Evolutionary conservation across 1,140 invertebrate genomes (phyloP), one percentile per base, ranked within the genome.

Genomic region (Drosophila arawakana): DNA sequence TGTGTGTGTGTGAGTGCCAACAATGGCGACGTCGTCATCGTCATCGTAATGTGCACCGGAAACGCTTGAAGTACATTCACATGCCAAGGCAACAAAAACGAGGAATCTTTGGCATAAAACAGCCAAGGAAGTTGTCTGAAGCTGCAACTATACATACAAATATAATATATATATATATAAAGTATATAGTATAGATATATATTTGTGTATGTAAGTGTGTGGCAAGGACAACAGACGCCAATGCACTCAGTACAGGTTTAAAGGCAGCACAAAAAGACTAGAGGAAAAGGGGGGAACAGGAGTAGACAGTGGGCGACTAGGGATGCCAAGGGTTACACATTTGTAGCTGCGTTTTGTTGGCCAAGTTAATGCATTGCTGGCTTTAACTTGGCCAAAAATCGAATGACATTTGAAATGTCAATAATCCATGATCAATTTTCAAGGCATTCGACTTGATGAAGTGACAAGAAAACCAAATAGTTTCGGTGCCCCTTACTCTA

Each of bases 21-120:
- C 84, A 88, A 88, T 89, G 77, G 68, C 74, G 62, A 81, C 79
- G 81, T 80, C 77, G 75, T 79, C 74, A 71, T 66, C 83, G 72
- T 79, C 79, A 77, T 43, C 43, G 78, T 84, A 89, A 89, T 89
- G 81, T 84, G 78, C 84, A 89, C 85, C 84, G 84, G 84, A 89
- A 89, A 89, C 81, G 84, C 84, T 89, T 89, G 65, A 90, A 89
- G 84, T 84, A 88, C 84, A 88, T 88, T 88, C 84, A 88, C 84
- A 88, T 88, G 84, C 74, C 76, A 80, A 57, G 55, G 58, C 76
- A 78, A 74, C 78, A 67, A 86, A 73, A 59, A 30, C 25, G 25
- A 49, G 62, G 49, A 78, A 67, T 60, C 65, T 69, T 54, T 54
- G 70, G 75, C 68, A 67, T 81, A 79, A 70, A 78, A 21, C 58